Percentiles rank a stretch among this genome's conserved stretches.
Conservation (phyloP, 2,113 vertebrate species). For the Sapayoa aenigma region DNA sequence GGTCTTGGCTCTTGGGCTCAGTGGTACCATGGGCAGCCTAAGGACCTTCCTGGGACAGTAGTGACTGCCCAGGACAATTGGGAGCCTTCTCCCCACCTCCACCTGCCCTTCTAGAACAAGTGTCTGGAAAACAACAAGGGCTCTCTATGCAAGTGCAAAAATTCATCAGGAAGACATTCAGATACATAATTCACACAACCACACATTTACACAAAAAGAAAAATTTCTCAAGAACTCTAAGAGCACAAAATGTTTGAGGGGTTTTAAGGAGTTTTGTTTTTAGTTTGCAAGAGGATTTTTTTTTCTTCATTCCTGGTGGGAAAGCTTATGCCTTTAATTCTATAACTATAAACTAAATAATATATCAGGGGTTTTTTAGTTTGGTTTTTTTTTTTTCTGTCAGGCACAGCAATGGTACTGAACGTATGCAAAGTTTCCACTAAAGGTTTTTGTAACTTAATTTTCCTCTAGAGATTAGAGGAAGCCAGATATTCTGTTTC, state of each 20-base stretch:
- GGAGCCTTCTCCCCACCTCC: background rate
- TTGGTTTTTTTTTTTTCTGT: constrained; percentile 1
- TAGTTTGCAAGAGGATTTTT: background rate
- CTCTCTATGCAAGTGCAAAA: background rate
- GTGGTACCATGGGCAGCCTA: fast-evolving
- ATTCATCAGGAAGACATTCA: background rate
- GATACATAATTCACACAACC: background rate
- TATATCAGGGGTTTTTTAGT: background rate
- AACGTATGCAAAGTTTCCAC: constrained; percentile 66
- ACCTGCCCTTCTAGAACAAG: fast-evolving
- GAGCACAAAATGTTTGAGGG: background rate
- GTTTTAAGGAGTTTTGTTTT: background rate
- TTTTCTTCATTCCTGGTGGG: background rate
- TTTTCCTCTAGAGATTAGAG: constrained; percentile 72
- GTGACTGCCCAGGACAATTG: background rate
- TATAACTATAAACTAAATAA: constrained; percentile 69
- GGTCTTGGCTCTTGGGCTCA: background rate
- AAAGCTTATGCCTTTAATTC: constrained; percentile 55
- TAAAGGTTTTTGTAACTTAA: constrained; percentile 72
- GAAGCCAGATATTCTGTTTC: constrained; percentile 72
- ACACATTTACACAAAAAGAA: background rate
- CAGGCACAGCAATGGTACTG: constrained; percentile 56
- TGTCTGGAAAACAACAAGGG: fast-evolving
- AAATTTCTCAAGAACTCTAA: background rate
- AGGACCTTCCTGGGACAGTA: background rate